These are phyloP conservation scores for Eidolon dupreanum DNA, from an alignment of 2,797 vertebrate species.

Conservation along the genomic window DNA sequence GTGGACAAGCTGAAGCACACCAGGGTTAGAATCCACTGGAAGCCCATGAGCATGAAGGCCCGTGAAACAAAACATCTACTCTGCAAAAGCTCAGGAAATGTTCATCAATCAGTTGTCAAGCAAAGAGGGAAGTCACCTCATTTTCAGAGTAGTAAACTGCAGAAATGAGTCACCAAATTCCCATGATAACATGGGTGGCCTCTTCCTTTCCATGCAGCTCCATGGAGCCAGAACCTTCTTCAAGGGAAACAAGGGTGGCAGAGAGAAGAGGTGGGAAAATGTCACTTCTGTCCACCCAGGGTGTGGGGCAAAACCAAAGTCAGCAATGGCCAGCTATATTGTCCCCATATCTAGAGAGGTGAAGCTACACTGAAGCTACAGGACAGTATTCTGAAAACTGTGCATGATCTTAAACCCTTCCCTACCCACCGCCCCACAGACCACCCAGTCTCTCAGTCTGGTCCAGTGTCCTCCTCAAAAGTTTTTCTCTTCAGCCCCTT, in stretches of 20 bases:
- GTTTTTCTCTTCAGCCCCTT: not conserved
- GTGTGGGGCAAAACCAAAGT: not conserved
- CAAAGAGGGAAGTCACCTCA: slow-evolving; percentile 68
- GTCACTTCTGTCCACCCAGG: not conserved
- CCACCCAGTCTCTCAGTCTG: not conserved
- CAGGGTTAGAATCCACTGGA: not conserved
- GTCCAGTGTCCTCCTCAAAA: not conserved
- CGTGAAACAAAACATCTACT: slow-evolving; percentile 40
- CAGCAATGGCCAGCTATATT: not conserved
- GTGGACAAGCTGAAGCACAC: not conserved
- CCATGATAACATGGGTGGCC: slow-evolving; percentile 51
- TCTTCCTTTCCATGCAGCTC: slow-evolving; percentile 55
- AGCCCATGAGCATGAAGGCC: slow-evolving; percentile 13
- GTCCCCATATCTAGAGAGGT: not conserved
- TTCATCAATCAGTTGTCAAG: slow-evolving; percentile 74
- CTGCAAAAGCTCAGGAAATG: slow-evolving; percentile 54
- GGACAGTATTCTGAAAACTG: not conserved
- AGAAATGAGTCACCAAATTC: slow-evolving; percentile 75
- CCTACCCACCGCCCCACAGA: fast-evolving
- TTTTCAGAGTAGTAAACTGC: slow-evolving; percentile 68
- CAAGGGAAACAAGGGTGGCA: not conserved
- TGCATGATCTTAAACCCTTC: not conserved
- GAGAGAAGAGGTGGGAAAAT: not conserved
- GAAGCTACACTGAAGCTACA: not conserved
- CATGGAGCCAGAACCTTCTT: not conserved